phyloP scores from a whole-genome alignment of 1,140 invertebrate genomes.

The Stegodyphus dumicola region DNA sequence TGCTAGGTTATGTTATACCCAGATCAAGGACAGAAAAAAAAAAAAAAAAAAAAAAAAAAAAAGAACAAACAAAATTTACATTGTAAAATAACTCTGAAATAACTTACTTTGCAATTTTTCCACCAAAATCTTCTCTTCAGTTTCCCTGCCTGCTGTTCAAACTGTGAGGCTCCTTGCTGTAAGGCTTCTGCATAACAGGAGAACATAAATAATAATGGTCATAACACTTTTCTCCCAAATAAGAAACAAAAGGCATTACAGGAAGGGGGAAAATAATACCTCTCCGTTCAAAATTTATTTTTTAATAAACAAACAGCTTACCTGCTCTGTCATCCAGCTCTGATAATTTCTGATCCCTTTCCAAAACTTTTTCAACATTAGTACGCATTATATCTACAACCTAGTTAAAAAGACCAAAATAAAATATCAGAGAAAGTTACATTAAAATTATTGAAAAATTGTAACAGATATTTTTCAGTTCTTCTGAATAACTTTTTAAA shows the following conservation, averaged over 20 bases:
- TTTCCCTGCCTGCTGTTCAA: conserved; percentile 77
- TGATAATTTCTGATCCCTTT: conserved; percentile 64
- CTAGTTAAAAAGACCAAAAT: conserved; percentile 72
- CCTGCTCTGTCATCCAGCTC: conserved; percentile 66
- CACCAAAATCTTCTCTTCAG: conserved; percentile 78
- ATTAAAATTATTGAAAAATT: no score
- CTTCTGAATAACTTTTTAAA: no score
- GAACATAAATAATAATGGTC: neutral
- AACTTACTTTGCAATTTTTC: conserved; percentile 74
- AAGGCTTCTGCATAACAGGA: conserved; percentile 70
- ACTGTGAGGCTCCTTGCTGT: conserved; percentile 77
- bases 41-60: neutral
- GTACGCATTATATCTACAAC: conserved; percentile 64
- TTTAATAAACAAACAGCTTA: conserved; percentile 32
- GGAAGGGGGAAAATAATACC: no score
- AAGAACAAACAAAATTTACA: neutral
- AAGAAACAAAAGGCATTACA: no score
- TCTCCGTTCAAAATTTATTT: neutral
- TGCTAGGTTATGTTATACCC: neutral
- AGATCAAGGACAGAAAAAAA: no score
- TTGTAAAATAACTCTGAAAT: neutral
- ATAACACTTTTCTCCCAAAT: no score
- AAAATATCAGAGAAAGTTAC: no score
- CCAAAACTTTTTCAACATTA: conserved; percentile 65
- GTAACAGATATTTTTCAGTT: no score